Conservation (phyloP, 1,140 invertebrate genomes). For the Hylyphantes graminicola region DNA sequence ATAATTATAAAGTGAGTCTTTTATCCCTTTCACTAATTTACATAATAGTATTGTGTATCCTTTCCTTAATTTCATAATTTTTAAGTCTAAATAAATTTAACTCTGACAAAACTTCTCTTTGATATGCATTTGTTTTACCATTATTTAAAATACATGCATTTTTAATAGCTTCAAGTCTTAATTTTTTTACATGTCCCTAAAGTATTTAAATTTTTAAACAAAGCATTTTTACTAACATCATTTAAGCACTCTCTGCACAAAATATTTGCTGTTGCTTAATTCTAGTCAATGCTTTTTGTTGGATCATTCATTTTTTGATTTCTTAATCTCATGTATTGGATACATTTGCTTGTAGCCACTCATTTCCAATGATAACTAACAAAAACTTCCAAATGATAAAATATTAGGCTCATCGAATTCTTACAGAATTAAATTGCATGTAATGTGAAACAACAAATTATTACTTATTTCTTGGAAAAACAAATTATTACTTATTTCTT, state of each 20-base stretch:
- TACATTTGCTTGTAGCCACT: not conserved
- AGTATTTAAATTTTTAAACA: not conserved
- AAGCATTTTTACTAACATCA: constrained; percentile 1
- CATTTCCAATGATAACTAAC: not conserved
- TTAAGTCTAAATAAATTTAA: too few relatives aligned
- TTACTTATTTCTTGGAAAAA: too few relatives aligned
- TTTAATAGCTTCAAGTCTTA: constrained; percentile 1
- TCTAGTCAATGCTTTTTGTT: constrained; percentile 47
- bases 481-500: not conserved
- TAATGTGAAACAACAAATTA: not conserved
- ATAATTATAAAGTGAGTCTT: too few relatives aligned
- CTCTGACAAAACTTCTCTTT: not conserved
- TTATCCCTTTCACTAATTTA: too few relatives aligned
- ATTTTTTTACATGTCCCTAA: not conserved
- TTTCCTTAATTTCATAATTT: too few relatives aligned
- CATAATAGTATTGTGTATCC: too few relatives aligned
- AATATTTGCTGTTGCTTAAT: constrained; percentile 38
- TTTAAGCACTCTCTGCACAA: not conserved
- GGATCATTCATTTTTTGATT: not conserved
- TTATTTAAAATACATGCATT: not conserved
- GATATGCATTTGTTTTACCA: not conserved
- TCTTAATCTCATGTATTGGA: not conserved
- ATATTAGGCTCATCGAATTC: not conserved
- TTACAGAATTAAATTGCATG: not conserved
- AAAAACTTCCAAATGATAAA: not conserved